phyloP scores from a whole-genome alignment of 2,797 vertebrate genomes.

The Tinamus major region DNA sequence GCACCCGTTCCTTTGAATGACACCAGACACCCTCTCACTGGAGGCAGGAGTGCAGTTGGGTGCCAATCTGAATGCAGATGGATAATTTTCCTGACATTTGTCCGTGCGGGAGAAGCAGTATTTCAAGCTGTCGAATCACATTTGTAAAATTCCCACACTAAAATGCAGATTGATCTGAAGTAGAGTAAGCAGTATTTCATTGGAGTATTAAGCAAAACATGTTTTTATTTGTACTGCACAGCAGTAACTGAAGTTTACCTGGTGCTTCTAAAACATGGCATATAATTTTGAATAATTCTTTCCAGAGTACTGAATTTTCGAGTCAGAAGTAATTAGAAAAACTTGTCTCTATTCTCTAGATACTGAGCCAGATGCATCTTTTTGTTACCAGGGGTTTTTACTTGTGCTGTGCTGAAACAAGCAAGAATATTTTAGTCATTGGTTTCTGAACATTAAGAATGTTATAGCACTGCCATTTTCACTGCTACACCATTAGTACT shows the following conservation, averaged over 20 bases:
- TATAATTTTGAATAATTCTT: neutral
- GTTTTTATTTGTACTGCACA: neutral
- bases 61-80: slow-evolving; percentile 49
- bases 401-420: neutral
- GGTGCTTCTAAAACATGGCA: neutral
- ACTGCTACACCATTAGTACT: neutral
- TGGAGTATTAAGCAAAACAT: neutral
- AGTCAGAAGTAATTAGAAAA: neutral
- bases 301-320: neutral
- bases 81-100: slow-evolving; percentile 63
- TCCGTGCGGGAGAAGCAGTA: slow-evolving; percentile 42
- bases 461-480: neutral
- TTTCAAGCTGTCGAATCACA: slow-evolving; percentile 29
- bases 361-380: neutral
- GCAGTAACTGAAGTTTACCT: neutral
- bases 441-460: neutral
- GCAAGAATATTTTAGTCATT: neutral
- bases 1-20: slow-evolving; percentile 43
- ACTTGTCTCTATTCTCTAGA: neutral
- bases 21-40: neutral
- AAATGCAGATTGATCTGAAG: slow-evolving; percentile 36
- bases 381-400: neutral
- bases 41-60: slow-evolving; percentile 34
- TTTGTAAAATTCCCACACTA: slow-evolving; percentile 49
- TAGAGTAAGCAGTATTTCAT: slow-evolving; percentile 21